Evolutionary conservation across 2,888 invertebrate genomes (phyloP).

Genomic region (Acleris literana): DNA sequence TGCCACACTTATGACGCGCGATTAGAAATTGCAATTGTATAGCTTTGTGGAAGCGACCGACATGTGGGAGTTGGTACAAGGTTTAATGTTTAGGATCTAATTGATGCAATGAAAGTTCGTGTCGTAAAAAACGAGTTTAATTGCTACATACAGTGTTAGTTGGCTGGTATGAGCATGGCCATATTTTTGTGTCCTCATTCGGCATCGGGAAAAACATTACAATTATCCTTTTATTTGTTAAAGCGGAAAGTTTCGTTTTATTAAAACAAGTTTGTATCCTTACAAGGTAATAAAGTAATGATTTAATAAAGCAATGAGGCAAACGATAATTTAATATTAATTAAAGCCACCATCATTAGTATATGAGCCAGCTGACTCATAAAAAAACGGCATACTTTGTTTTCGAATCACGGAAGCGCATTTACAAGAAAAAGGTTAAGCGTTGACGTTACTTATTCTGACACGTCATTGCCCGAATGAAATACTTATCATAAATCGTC

Average conservation of each 20-base stretch:
- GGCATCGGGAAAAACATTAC: too few relatives aligned
- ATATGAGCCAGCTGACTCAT: slow-evolving; percentile 53
- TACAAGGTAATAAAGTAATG: not conserved
- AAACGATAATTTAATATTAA: slow-evolving; percentile 41
- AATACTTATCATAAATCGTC: slow-evolving; percentile 41
- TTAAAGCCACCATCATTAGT: slow-evolving; percentile 53
- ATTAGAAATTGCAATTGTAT: slow-evolving; percentile 80
- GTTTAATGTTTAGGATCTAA: slow-evolving; percentile 39
- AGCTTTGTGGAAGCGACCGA: slow-evolving; percentile 61
- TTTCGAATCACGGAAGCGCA: slow-evolving; percentile 56
- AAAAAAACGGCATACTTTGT: slow-evolving; percentile 42
- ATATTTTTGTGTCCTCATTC: too few relatives aligned
- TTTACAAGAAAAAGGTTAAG: slow-evolving; percentile 58
- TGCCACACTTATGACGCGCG: slow-evolving; percentile 74
- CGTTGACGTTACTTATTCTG: slow-evolving; percentile 53
- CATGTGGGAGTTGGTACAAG: slow-evolving; percentile 65
- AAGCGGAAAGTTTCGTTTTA: not conserved
- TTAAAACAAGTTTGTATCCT: not conserved
- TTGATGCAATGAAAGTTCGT: slow-evolving; percentile 21
- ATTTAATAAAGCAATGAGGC: slow-evolving; percentile 10
- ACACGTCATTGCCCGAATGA: slow-evolving; percentile 46
- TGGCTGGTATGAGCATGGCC: not conserved
- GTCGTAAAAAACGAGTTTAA: slow-evolving; percentile 22
- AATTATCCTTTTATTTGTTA: too few relatives aligned
- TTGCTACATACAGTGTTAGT: not conserved